Base-by-base conservation (phyloP, 2,797 vertebrate genomes). In the Lates japonicus region DNA sequence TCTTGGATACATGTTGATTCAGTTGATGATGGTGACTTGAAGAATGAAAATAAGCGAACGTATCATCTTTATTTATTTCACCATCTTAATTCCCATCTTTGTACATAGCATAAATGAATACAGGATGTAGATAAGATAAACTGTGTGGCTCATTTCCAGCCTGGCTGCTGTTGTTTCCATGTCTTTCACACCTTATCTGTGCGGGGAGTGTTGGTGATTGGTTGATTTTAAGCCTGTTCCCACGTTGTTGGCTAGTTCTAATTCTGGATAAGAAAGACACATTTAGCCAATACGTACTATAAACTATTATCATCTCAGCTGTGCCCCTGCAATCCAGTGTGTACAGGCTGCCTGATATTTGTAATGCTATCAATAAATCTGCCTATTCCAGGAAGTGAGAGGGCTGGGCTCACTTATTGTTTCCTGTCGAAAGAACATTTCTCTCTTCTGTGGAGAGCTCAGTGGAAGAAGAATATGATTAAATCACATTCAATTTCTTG, bases 321-420 rank as follows among this genome's bases (percentile, higher is more conserved):
- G 51, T 55, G 37, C 20, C 37, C 49, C 64, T 41, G 22, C 46
- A 31, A 75, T 51, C 54, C 1, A 5, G 33, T 66, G 20, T 67
- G 33, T 77, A 61, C 33, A 10, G 41, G 67, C 39, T 41, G 52
- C n/a, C 19, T 80, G 76, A 66, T 63, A 79, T 35, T 31, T 77
- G 19, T 74, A 49, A 67, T 22, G 31, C 65, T 84, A 83, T 89
- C 83, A 88, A 76, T 81, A 75, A 79, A 76, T 87, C 76, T 84
- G 80, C 67, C 62, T 63, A 46, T 82, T 83, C 9, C 88, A 95
- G 94, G 94, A 96, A 95, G 92, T 90, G 85, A 86, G 78, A 92
- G 92, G 92, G 93, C 78, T 89, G 86, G 89, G 90, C 90, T 91
- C 86, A 82, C 68, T 85, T 87, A 78, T 41, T 42, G 84, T 81